Percentiles rank a stretch among this genome's conserved stretches.
phyloP scores from a whole-genome alignment of 2,797 vertebrate genomes.

The Pseudochirops corinnae region DNA sequence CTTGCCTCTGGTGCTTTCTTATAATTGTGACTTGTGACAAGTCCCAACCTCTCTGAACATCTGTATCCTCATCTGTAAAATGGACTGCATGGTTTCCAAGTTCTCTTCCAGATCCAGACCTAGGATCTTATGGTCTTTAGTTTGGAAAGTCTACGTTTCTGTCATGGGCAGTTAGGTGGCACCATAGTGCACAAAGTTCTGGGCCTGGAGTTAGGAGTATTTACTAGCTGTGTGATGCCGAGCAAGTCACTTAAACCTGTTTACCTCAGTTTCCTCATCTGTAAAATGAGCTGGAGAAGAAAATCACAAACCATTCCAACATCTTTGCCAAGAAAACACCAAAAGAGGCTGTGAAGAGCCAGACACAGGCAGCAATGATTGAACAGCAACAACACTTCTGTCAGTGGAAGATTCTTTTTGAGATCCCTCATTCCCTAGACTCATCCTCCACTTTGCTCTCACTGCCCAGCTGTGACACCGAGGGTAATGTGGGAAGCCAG shows the following conservation, averaged over 20 bases:
- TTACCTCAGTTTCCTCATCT: not conserved
- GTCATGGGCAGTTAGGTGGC: not conserved
- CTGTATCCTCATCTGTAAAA: not conserved
- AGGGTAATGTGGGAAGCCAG: not conserved
- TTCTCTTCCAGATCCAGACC: not conserved
- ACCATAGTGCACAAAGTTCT: not conserved
- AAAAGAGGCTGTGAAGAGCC: not conserved
- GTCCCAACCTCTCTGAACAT: not conserved
- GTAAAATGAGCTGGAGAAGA: not conserved
- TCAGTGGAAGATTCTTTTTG: not conserved
- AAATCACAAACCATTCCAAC: not conserved
- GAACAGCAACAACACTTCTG: not conserved
- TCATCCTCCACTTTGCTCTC: not conserved
- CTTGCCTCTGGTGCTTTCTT: not conserved
- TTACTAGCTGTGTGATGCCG: not conserved
- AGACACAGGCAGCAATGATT: not conserved
- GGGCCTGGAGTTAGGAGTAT: not conserved
- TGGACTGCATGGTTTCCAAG: not conserved
- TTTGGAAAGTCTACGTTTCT: not conserved
- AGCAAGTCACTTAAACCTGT: not conserved
- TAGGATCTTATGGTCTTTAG: not conserved
- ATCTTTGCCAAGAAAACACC: not conserved
- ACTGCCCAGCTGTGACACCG: not conserved
- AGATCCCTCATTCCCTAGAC: not conserved
- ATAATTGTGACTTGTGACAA: too few relatives aligned